Evolutionary conservation across 1,140 invertebrate genomes (phyloP).

Genomic region (Melipona quadrifasciata): DNA sequence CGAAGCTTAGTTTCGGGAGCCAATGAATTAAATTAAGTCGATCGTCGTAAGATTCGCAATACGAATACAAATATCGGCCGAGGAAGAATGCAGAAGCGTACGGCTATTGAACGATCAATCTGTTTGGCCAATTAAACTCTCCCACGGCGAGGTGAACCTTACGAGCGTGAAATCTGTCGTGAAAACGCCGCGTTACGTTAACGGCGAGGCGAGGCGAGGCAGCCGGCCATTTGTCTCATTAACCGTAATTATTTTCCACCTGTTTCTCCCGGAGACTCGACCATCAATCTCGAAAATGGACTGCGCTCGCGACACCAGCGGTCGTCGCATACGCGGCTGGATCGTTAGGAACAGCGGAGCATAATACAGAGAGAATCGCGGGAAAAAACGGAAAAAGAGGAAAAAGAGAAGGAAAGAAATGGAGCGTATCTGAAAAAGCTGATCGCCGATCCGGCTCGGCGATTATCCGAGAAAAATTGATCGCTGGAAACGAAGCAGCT

Average conservation of each 20-base stretch:
- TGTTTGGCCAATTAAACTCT: constrained; percentile 2
- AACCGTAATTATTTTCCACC: constrained; percentile 51
- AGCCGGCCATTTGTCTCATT: constrained; percentile 47
- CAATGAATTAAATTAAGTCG: neutral
- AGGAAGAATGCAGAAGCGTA: neutral
- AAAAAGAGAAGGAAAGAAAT: neutral
- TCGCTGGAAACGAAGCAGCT: constrained; percentile 19
- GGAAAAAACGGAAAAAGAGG: too few species aligned
- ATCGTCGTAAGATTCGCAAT: neutral
- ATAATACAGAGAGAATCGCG: too few species aligned
- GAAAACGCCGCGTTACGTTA: neutral
- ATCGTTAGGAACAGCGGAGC: constrained; percentile 14
- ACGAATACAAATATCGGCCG: neutral
- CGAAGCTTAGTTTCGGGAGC: neutral
- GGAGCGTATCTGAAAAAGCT: constrained; percentile 10
- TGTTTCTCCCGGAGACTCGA: constrained; percentile 10
- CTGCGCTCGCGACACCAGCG: constrained; percentile 3
- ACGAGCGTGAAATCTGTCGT: constrained; percentile 22
- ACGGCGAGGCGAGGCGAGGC: constrained; percentile 10
- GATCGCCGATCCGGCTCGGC: neutral
- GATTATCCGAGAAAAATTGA: constrained; percentile 15
- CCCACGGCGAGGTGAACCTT: neutral
- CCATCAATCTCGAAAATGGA: constrained; percentile 39
- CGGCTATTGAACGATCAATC: neutral
- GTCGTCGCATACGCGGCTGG: neutral